A percentile compares a stretch with the other conserved stretches of the same genome.
phyloP scores from a whole-genome alignment of 2,797 vertebrate species.

The Nyctibius grandis region DNA sequence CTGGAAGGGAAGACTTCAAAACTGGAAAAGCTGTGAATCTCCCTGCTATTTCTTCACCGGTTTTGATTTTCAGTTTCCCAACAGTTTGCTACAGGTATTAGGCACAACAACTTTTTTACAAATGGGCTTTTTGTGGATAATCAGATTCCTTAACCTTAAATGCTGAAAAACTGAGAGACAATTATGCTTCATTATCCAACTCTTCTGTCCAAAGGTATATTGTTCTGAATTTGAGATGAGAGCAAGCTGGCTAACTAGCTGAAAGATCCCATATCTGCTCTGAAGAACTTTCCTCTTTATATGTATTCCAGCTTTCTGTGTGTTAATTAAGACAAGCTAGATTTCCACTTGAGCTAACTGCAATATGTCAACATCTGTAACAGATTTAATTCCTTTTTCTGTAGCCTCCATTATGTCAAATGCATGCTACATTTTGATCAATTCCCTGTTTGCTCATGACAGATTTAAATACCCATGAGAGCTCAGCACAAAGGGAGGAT shows the following conservation, averaged over 20 bases:
- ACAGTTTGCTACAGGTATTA: background rate
- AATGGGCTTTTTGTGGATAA: background rate
- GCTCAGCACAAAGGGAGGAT: background rate
- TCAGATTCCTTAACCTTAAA: background rate
- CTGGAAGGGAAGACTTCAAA: background rate
- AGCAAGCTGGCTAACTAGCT: background rate
- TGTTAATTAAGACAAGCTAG: constrained; percentile 14
- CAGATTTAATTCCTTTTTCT: background rate
- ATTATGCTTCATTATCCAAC: background rate
- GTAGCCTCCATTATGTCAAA: background rate
- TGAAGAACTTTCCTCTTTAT: background rate
- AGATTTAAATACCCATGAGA: background rate
- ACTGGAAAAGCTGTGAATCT: background rate
- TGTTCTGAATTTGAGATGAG: background rate
- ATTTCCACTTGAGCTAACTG: constrained; percentile 10
- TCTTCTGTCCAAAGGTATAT: background rate
- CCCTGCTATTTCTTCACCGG: background rate
- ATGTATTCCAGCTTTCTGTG: background rate
- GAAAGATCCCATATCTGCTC: background rate
- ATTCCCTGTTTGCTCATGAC: background rate
- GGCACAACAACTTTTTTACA: background rate
- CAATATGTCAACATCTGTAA: constrained; percentile 13
- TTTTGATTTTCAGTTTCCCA: background rate
- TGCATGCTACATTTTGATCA: constrained; percentile 4
- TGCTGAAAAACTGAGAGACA: background rate